These are phyloP conservation scores for Punctoribates punctum DNA, from an alignment of 2,888 invertebrate genomes.

Conservation along the genomic window DNA sequence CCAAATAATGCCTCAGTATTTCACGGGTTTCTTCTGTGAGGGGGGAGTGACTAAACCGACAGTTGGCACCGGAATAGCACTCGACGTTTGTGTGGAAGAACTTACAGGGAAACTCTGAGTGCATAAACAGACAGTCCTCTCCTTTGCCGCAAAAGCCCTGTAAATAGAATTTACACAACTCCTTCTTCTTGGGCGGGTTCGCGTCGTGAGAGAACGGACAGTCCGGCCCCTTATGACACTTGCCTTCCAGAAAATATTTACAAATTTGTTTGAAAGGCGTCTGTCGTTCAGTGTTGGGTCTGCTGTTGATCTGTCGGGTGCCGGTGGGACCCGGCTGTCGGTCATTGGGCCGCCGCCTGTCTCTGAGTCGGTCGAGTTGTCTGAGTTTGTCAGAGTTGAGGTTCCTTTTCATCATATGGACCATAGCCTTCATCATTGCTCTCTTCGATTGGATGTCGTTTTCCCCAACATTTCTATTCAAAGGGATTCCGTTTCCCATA, in stretches of 20 bases:
- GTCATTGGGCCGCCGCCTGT: conserved; percentile 29
- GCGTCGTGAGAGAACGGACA: conserved; percentile 83
- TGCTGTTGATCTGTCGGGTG: too few relatives aligned
- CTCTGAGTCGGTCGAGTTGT: conserved; percentile 27
- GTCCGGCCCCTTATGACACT: conserved; percentile 71
- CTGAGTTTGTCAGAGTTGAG: conserved; percentile 30
- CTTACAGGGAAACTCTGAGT: conserved; percentile 94
- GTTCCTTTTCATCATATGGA: conserved; percentile 36
- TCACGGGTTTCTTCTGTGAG: conserved; percentile 72
- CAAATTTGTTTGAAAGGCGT: conserved; percentile 59
- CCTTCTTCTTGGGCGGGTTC: conserved; percentile 76
- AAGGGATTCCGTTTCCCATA: conserved; percentile 4
- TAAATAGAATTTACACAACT: conserved; percentile 92
- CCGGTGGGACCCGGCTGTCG: conserved; percentile 5
- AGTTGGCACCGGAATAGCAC: conserved; percentile 73
- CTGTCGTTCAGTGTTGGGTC: background rate
- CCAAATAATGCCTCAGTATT: conserved; percentile 52
- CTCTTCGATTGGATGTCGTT: background rate
- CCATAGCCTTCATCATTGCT: conserved; percentile 38
- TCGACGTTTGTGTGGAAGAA: conserved; percentile 84
- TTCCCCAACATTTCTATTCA: background rate
- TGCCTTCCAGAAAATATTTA: conserved; percentile 80
- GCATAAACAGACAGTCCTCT: conserved; percentile 78
- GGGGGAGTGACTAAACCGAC: conserved; percentile 89
- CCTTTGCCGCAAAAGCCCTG: conserved; percentile 78